Evolutionary conservation across 2,888 invertebrate species (phyloP).

Genomic region (Eurytoma californica): DNA sequence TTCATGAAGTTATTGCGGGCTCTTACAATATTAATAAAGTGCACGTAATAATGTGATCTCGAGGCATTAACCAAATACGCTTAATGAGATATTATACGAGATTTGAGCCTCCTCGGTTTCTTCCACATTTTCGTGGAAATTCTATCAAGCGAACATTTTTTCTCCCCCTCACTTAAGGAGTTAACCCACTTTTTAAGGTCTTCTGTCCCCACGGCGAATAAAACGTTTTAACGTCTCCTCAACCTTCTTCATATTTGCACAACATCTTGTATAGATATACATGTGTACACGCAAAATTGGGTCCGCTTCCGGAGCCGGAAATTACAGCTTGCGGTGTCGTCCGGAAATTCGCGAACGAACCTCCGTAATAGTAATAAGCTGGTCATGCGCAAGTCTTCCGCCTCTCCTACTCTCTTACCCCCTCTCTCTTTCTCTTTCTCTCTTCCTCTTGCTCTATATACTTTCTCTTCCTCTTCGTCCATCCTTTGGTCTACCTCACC

Average conservation of each 20-base stretch:
- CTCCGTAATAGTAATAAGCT: constrained; percentile 67
- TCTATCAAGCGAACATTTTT: too few relatives aligned
- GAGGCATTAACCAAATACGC: neutral
- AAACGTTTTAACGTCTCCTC: neutral
- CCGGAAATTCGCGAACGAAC: constrained; percentile 68
- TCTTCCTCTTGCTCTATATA: neutral
- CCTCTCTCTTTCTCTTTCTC: neutral
- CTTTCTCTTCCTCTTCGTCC: too few relatives aligned
- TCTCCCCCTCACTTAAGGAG: too few relatives aligned
- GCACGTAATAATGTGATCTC: neutral
- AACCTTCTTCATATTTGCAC: neutral
- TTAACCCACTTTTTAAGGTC: too few relatives aligned
- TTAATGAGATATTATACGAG: neutral
- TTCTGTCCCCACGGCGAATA: neutral
- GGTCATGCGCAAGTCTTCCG: constrained; percentile 43
- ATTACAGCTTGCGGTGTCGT: constrained; percentile 68
- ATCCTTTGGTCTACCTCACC: too few relatives aligned
- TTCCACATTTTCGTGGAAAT: neutral
- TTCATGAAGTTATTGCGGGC: constrained; percentile 6
- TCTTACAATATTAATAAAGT: constrained; percentile 16
- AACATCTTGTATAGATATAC: constrained; percentile 8
- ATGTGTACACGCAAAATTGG: constrained; percentile 22
- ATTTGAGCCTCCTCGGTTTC: neutral
- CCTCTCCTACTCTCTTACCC: constrained; percentile 4
- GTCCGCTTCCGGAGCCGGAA: constrained; percentile 62